These are phyloP conservation scores for Clavelina lepadiformis DNA, from an alignment of 23 tunicate genomes.

Conservation along the genomic window DNA sequence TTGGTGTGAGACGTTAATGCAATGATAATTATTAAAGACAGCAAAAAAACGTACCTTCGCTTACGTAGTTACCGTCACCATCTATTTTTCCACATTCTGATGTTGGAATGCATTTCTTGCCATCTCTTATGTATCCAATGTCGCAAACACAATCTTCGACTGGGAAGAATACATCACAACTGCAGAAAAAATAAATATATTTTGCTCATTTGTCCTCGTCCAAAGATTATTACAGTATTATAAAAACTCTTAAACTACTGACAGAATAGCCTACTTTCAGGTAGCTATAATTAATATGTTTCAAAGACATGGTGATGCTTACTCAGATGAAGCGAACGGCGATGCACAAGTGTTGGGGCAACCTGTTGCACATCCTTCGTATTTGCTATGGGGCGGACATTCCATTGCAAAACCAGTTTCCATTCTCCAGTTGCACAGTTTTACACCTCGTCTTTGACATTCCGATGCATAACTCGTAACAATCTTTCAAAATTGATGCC, in stretches of 20 bases:
- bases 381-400: constrained; percentile 32
- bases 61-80: constrained; percentile 6
- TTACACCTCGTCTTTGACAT: constrained; percentile 19
- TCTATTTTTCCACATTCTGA: constrained; percentile 22
- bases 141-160: constrained; percentile 51
- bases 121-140: constrained; percentile 27
- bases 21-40: too few relatives aligned
- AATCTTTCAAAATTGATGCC: constrained; percentile 19
- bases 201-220: too few relatives aligned
- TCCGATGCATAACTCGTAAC: constrained; percentile 27
- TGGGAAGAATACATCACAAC: constrained; percentile 3
- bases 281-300: too few relatives aligned
- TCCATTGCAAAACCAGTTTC: neutral
- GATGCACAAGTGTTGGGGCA: constrained; percentile 23
- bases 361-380: constrained; percentile 20
- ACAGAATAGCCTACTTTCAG: too few relatives aligned
- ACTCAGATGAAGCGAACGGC: constrained; percentile 39
- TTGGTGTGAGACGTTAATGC: too few relatives aligned
- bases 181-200: neutral
- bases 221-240: too few relatives aligned
- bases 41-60: neutral
- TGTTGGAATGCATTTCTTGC: constrained; percentile 18
- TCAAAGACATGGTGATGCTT: too few relatives aligned
- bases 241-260: too few relatives aligned
- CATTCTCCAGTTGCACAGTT: constrained; percentile 41